Evolutionary conservation across 2,797 vertebrate species (phyloP), one percentile per base, ranked within the genome.

Genomic region (Channallabes apus): DNA sequence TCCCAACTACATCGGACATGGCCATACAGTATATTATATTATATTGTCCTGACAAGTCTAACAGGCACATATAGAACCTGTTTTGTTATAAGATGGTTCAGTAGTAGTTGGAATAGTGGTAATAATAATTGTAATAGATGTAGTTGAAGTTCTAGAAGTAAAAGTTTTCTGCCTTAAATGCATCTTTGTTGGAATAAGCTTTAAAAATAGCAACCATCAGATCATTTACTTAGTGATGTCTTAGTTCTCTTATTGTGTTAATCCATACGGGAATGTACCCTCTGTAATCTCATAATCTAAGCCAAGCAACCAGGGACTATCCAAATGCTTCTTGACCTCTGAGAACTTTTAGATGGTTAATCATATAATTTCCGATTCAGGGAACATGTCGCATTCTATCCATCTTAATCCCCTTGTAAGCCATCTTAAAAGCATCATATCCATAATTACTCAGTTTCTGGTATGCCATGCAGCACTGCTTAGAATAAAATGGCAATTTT

Each of bases 261-360:
- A 90, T 92, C 87, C 87, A 79, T 82, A 73, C 90, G 88, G 90
- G 72, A 86, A 92, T 90, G 90, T 87, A 85, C 90, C 88, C 92
- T 91, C 93, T 94, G 93, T 92, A 87, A 92, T 90, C 90, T 91
- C 85, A 51, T 80, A 51, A 65, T 87, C 92, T 91, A 72, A 90
- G 79, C 71, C 89, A 91, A 91, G 89, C 87, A 83, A 87, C 83
- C 91, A 90, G 81, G 85, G 85, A 82, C 41, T 46, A 68, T 82
- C 91, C 91, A 92, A 92, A 83, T 84, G 17, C 88, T 89, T 32
- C 18, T 56, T 59, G 88, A 82, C 81, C 64, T 91, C 87, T 93
- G 89, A 94, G 90, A 91, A 92, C 38, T 92, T 90, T 93, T 94
- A 93, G 88, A 88, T 73, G 85, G 88, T 86, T 92, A 93, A 93